These are phyloP conservation scores for Pseudochirops corinnae DNA, from an alignment of 2,797 vertebrate genomes.

Conservation along the genomic window DNA sequence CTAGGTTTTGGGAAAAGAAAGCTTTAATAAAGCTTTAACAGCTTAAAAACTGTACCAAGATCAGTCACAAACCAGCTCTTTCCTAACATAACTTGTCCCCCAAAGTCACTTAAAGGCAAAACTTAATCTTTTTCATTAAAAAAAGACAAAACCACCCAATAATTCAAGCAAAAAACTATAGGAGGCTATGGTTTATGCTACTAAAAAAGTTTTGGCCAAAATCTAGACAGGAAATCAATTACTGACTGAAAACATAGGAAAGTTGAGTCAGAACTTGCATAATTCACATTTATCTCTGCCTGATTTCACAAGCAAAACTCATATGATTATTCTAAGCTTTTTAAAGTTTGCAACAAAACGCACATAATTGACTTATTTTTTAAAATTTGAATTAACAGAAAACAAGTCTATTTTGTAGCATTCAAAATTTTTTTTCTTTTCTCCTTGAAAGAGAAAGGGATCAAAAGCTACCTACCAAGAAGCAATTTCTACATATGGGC, in stretches of 20 bases:
- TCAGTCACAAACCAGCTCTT: background rate
- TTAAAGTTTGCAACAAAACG: background rate
- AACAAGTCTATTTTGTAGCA: constrained; percentile 2
- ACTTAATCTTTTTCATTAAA: too few species aligned
- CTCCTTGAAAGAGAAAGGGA: background rate
- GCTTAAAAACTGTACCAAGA: background rate
- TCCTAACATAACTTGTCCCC: background rate
- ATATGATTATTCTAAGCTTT: background rate
- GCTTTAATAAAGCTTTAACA: background rate
- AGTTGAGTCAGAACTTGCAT: background rate
- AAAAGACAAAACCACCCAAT: background rate
- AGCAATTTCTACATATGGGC: background rate
- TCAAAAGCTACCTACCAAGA: background rate
- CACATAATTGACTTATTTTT: background rate
- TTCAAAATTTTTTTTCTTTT: constrained; percentile 38
- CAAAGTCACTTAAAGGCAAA: too few species aligned
- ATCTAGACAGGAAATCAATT: background rate
- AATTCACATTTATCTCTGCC: background rate
- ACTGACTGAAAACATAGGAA: background rate
- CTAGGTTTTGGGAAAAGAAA: background rate
- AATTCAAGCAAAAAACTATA: background rate
- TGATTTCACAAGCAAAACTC: background rate
- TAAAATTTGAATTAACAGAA: constrained; percentile 47
- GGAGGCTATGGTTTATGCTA: background rate
- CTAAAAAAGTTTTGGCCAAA: background rate